Conservation (phyloP, 2,113 vertebrate genomes). For the Petroica traversi region DNA sequence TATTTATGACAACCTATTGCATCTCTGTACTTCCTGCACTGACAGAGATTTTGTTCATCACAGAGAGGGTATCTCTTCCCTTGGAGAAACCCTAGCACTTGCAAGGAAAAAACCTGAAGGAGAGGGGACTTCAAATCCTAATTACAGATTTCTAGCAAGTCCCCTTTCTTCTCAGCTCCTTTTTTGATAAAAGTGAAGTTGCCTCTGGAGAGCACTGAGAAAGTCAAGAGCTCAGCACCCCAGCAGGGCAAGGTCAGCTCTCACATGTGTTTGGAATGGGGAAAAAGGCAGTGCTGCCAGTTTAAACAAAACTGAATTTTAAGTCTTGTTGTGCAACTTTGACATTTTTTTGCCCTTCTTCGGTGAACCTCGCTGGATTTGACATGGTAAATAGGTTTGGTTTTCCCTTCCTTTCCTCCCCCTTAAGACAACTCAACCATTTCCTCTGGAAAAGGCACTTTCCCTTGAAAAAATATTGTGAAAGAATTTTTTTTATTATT, state of each 20-base stretch:
- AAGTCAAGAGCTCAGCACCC: background rate
- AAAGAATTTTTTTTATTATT: background rate
- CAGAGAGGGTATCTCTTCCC: background rate
- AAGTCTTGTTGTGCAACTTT: background rate
- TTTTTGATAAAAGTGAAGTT: background rate
- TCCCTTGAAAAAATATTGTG: background rate
- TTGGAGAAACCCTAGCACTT: background rate
- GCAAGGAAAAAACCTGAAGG: background rate
- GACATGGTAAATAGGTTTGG: background rate
- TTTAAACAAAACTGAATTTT: background rate
- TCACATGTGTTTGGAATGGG: fast-evolving
- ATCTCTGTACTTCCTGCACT: background rate
- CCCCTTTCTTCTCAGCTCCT: background rate
- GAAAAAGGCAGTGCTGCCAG: background rate
- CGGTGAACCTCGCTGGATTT: background rate
- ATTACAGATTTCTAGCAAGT: background rate
- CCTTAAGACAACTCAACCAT: background rate
- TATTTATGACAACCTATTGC: background rate
- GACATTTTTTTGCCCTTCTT: background rate
- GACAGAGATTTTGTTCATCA: background rate
- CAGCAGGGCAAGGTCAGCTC: background rate
- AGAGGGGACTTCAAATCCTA: background rate
- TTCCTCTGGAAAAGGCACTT: background rate
- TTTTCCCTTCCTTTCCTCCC: background rate
- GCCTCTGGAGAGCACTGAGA: background rate